Evolutionary conservation across 2,888 invertebrate genomes (phyloP).

Genomic region (Homarus gammarus): DNA sequence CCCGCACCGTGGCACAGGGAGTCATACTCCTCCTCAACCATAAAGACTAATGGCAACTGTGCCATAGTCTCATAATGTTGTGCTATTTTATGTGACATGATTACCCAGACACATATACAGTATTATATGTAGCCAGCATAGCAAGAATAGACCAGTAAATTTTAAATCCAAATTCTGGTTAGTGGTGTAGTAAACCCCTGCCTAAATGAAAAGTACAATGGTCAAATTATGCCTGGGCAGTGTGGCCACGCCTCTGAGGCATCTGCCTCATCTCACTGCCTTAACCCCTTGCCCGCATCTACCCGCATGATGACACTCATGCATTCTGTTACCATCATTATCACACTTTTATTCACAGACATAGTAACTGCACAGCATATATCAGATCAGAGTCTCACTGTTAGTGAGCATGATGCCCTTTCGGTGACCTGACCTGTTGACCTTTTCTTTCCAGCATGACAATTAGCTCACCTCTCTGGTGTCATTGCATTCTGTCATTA

Average conservation of each 20-base stretch:
- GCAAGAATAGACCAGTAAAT: conserved; percentile 33
- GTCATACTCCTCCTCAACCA: conserved; percentile 20
- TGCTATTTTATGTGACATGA: conserved; percentile 44
- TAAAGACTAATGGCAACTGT: conserved; percentile 28
- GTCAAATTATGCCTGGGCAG: neutral
- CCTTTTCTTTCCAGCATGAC: conserved; percentile 10
- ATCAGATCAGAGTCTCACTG: conserved; percentile 13
- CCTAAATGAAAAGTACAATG: neutral
- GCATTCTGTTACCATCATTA: conserved; percentile 9
- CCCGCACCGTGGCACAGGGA: conserved; percentile 23
- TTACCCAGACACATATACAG: conserved; percentile 27
- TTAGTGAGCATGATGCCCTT: conserved; percentile 21
- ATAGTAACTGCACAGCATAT: neutral
- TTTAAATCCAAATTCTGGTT: conserved; percentile 3
- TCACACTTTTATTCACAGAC: conserved; percentile 4
- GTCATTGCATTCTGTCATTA: conserved; percentile 2
- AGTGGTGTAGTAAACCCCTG: conserved; percentile 27
- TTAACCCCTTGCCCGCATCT: conserved; percentile 20
- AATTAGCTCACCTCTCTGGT: neutral
- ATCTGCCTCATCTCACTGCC: conserved; percentile 1
- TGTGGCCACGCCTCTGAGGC: neutral
- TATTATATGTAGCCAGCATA: conserved; percentile 42
- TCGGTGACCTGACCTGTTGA: neutral
- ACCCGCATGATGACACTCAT: neutral
- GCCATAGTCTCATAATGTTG: conserved; percentile 19